Conservation (phyloP, 2,113 vertebrate species). For the Lagopus leucura region DNA sequence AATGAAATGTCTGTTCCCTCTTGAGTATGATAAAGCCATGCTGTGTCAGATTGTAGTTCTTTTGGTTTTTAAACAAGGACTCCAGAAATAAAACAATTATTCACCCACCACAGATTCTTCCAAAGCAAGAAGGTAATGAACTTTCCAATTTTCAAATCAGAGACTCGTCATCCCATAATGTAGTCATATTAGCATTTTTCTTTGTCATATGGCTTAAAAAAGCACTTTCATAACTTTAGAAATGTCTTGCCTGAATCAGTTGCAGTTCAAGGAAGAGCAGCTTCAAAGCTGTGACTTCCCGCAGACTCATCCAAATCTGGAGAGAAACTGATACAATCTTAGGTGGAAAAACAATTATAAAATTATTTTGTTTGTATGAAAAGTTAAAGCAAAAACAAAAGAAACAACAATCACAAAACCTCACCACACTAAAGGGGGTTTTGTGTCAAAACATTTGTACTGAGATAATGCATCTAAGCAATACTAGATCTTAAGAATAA, state of each 20-base stretch:
- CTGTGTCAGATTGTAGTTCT: background rate
- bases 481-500: background rate
- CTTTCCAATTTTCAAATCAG: background rate
- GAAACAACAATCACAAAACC: background rate
- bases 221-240: background rate
- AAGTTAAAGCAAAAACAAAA: background rate
- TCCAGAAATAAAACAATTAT: background rate
- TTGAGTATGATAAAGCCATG: background rate
- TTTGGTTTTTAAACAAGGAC: background rate
- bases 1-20: background rate
- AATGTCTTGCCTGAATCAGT: background rate
- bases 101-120: background rate
- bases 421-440: too few species aligned
- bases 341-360: background rate
- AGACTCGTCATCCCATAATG: background rate
- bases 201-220: background rate
- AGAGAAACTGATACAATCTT: background rate
- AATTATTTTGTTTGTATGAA: background rate
- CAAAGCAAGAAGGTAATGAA: background rate
- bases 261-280: background rate
- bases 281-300: background rate
- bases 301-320: background rate
- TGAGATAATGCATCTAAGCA: background rate
- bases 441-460: background rate
- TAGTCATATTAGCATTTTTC: background rate